phyloP scores from a whole-genome alignment of 2,113 vertebrate genomes.

The Pelobates fuscus region DNA sequence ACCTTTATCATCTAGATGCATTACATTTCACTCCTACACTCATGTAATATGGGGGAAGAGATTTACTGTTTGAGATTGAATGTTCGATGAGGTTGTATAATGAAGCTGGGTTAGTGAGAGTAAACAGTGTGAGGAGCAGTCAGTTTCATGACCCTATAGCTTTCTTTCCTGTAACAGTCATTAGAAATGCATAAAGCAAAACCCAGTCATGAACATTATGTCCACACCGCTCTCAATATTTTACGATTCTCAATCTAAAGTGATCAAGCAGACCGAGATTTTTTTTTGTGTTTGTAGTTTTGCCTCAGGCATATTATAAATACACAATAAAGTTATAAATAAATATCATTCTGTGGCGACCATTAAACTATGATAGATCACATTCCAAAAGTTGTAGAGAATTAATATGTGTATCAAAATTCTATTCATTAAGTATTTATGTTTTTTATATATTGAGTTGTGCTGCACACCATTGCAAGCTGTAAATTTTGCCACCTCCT shows the following conservation, averaged over 20 bases:
- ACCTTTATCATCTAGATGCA: constrained; percentile 5
- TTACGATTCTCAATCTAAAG: constrained; percentile 46
- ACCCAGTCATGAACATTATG: constrained; percentile 45
- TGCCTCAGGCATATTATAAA: constrained; percentile 44
- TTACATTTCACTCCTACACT: background rate
- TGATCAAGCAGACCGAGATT: constrained; percentile 40
- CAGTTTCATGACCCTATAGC: constrained; percentile 50
- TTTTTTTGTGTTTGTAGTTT: constrained; percentile 26
- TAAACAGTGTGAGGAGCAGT: constrained; percentile 42
- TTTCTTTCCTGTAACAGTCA: constrained; percentile 39
- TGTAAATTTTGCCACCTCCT: no score
- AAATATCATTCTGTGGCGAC: constrained; percentile 41
- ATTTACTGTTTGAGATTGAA: constrained; percentile 47
- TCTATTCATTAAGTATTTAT: constrained; percentile 41
- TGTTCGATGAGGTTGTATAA: constrained; percentile 46
- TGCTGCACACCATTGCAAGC: no score
- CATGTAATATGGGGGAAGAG: constrained; percentile 43
- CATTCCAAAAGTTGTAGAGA: constrained; percentile 31
- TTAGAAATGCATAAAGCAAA: constrained; percentile 48
- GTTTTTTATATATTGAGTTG: constrained; percentile 39
- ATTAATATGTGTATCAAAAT: constrained; percentile 34
- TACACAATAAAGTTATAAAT: constrained; percentile 50
- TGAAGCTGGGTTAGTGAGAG: constrained; percentile 44
- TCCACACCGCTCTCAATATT: constrained; percentile 48
- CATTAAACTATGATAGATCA: constrained; percentile 38